Evolutionary conservation across 2,888 invertebrate genomes (phyloP), one percentile per base, ranked within the genome.

Genomic region (Microdon myrmicae): DNA sequence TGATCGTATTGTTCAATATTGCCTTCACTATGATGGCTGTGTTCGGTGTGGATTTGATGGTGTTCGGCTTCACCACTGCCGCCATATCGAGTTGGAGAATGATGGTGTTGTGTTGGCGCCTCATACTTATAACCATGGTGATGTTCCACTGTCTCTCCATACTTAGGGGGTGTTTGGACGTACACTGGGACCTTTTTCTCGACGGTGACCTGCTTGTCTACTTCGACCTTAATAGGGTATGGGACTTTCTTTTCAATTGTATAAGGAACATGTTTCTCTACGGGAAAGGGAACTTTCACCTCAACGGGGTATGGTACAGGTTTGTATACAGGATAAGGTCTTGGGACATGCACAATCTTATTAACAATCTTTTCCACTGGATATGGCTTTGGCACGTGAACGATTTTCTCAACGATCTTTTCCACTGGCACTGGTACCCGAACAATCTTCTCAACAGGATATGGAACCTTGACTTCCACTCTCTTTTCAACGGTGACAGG

Each of bases 361-460:
- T 68, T 51, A 5, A 69, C 53, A 17, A 60, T 48, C 25, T 67
- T 67, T 19, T 67, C 61, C 0, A 70, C 69, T 0, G 78, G 77
- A 68, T 77, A 72, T 3, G 73, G 73, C 35, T 73, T 72, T 10
- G 82, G 83, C n/a, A 85, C 81, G 72, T 80, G 82, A n/a, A 81
- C 81, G 1, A 77, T 69, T 59, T 79, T 79, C 14, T 80, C 73
- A 1, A 75, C 67, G 29, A 72, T 68, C 28, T 72, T 72, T 43
- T 72, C 72, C 3, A 85, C 83, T 1, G 76, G 75, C 4, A 77
- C 81, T 75, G 84, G 32, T 3, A 32, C 23, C 16, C 25, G 43
- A 1, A 43, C 31, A 3, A 31, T 31, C 32, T 43, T 43, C 20
- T 71, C 71, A 8, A 71, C 70, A 1, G 71, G 70, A 68, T 74